These are phyloP conservation scores for Hippopotamus amphibius DNA, from an alignment of 2,113 vertebrate genomes.

Conservation along the genomic window DNA sequence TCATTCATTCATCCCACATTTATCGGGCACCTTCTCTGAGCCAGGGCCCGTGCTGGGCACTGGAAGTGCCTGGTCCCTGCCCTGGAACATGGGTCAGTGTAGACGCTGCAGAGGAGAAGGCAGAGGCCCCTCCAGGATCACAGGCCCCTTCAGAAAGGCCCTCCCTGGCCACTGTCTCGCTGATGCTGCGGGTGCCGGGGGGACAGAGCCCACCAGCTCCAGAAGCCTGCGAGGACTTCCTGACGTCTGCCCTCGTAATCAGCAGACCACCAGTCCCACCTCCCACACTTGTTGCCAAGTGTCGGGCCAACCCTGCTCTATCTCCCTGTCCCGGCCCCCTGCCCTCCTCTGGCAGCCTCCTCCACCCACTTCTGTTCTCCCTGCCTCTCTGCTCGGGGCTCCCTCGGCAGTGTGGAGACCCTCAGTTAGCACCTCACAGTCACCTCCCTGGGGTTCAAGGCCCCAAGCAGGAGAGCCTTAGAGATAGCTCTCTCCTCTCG, in stretches of 20 bases:
- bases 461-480: background rate
- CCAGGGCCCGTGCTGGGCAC: background rate
- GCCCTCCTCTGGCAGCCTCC: background rate
- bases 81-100: background rate
- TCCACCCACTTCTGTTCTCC: background rate
- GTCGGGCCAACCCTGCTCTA: background rate
- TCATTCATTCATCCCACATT: background rate
- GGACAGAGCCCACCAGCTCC: background rate
- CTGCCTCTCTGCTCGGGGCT: background rate
- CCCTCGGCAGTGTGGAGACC: background rate
- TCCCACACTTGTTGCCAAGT: no score
- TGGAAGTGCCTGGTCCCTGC: background rate
- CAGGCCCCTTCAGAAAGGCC: background rate
- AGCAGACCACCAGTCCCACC: rapidly evolving
- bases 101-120: background rate
- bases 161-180: background rate
- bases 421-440: background rate
- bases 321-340: background rate
- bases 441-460: background rate
- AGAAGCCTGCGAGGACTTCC: background rate
- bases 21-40: background rate
- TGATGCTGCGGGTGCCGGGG: rapidly evolving
- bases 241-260: background rate
- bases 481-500: background rate
- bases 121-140: background rate